Conservation (phyloP, 53 echinoderm and acorn worm genomes). For the Astropecten irregularis region DNA sequence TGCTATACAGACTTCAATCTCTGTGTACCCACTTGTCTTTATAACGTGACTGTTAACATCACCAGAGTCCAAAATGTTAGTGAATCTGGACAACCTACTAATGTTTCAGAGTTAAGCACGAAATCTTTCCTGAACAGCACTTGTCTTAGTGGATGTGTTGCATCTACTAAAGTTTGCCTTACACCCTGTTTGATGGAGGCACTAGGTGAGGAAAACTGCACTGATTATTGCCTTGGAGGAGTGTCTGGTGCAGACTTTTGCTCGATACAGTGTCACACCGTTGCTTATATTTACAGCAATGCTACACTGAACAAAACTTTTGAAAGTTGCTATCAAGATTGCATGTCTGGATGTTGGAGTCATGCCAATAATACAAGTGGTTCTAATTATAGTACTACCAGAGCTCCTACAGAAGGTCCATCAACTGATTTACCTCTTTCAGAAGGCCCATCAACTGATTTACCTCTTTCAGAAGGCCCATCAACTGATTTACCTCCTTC, state of each 20-base stretch:
- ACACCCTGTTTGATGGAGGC: constrained; percentile 7
- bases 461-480: too few species aligned
- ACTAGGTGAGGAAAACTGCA: constrained; percentile 2
- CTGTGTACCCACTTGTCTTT: constrained; percentile 8
- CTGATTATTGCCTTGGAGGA: background rate
- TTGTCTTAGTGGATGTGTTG: constrained; percentile 25
- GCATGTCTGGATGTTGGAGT: constrained; percentile 17
- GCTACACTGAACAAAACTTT: constrained; percentile 11
- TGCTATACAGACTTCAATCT: background rate
- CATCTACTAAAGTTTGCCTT: constrained; percentile 10
- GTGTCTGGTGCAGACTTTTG: background rate
- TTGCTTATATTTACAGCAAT: constrained; percentile 32
- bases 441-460: too few species aligned
- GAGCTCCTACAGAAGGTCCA: constrained; percentile 17
- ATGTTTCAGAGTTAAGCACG: background rate
- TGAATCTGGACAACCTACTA: background rate
- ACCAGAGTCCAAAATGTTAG: constrained; percentile 6
- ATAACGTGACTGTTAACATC: constrained; percentile 7
- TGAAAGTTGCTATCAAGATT: constrained; percentile 15
- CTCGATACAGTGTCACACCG: constrained; percentile 21
- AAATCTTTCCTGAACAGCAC: background rate
- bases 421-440: constrained; percentile 29
- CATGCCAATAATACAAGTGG: background rate
- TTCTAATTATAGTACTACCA: background rate
- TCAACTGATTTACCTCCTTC: constrained; percentile 38